These are phyloP conservation scores for Sebastes paucispinis DNA, from an alignment of 2,797 vertebrate genomes.

Conservation along the genomic window DNA sequence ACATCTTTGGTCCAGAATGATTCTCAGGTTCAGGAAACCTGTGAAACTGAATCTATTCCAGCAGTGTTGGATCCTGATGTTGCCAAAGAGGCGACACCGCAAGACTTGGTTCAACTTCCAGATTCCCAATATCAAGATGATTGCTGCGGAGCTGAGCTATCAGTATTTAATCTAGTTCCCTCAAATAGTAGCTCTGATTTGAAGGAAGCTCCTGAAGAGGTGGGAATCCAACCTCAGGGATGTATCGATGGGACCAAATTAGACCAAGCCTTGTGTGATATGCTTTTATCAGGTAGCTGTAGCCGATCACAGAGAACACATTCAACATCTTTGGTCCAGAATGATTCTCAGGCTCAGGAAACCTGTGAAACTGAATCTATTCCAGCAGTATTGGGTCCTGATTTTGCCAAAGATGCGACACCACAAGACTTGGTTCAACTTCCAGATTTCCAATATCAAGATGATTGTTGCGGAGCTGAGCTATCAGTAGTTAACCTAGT, in stretches of 20 bases:
- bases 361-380: background rate
- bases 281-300: slow-evolving; percentile 25
- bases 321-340: background rate
- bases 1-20: background rate
- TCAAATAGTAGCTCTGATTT: background rate
- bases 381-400: background rate
- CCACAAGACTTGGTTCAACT: background rate
- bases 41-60: background rate
- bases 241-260: background rate
- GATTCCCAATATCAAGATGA: background rate
- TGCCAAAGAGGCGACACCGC: background rate
- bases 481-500: background rate
- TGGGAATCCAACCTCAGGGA: background rate
- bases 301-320: background rate
- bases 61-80: background rate
- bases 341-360: background rate
- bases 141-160: background rate
- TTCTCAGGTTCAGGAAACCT: background rate
- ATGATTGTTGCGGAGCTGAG: background rate
- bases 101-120: slow-evolving; percentile 5
- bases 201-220: background rate
- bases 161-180: background rate
- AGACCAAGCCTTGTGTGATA: background rate
- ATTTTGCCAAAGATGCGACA: background rate
- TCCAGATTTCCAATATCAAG: background rate